phyloP scores from a whole-genome alignment of 1,140 invertebrate species.

The Cotesia vestalis region DNA sequence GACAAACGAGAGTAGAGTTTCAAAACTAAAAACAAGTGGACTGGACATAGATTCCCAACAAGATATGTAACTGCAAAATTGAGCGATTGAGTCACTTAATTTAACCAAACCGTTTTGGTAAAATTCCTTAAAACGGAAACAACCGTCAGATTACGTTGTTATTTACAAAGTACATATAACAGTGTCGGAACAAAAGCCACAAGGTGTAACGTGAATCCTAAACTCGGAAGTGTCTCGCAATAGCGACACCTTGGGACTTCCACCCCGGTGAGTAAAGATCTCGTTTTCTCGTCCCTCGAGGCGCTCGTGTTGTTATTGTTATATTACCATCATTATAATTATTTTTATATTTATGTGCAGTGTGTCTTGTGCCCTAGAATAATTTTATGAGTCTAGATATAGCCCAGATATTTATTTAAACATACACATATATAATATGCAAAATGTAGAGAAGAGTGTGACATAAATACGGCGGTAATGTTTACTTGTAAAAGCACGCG shows the following conservation, averaged over 20 bases:
- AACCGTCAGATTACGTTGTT: not conserved
- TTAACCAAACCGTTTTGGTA: too few species aligned
- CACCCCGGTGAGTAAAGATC: constrained; percentile 12
- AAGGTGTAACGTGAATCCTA: constrained; percentile 54
- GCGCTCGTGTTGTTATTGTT: not conserved
- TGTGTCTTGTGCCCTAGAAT: not conserved
- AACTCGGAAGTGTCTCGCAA: constrained; percentile 54
- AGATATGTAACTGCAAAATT: too few species aligned
- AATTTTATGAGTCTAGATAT: too few species aligned
- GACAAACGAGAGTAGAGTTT: not conserved
- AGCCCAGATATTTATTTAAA: too few species aligned
- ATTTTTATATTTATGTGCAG: not conserved
- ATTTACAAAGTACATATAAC: too few species aligned
- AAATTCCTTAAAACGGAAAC: too few species aligned
- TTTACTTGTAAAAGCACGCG: constrained; percentile 20
- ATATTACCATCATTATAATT: too few species aligned
- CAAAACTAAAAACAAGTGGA: not conserved
- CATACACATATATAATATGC: too few species aligned
- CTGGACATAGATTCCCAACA: too few species aligned
- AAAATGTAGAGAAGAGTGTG: not conserved
- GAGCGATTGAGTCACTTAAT: too few species aligned
- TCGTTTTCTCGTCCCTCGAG: constrained; percentile 6
- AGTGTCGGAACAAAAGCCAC: constrained; percentile 48
- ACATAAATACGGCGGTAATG: not conserved
- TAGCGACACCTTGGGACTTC: constrained; percentile 36